These are phyloP conservation scores for Napeogenes inachia DNA, from an alignment of 2,888 invertebrate genomes.

Conservation along the genomic window DNA sequence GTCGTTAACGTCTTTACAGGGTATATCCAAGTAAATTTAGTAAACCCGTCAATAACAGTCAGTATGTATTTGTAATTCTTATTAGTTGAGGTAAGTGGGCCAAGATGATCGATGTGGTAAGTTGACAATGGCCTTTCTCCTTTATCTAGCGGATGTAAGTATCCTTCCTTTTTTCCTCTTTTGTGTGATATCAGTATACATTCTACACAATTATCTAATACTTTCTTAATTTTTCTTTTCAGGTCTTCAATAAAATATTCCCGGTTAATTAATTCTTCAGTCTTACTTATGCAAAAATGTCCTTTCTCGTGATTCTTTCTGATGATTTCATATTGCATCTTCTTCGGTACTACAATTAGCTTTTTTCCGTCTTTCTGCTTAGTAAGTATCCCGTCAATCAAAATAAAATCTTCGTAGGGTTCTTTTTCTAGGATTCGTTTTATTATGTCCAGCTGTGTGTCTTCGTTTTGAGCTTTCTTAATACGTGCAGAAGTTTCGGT, in stretches of 20 bases:
- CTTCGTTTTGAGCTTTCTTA: conserved; percentile 28
- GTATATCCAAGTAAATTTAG: conserved; percentile 44
- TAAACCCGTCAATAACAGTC: conserved; percentile 40
- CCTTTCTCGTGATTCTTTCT: conserved; percentile 31
- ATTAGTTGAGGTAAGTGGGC: conserved; percentile 39
- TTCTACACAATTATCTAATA: conserved; percentile 27
- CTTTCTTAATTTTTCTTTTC: conserved; percentile 16
- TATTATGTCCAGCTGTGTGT: conserved; percentile 20
- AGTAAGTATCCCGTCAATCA: conserved; percentile 25
- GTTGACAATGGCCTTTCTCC: conserved; percentile 39
- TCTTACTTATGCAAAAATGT: conserved; percentile 31
- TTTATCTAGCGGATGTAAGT: conserved; percentile 42
- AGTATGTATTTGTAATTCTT: conserved; percentile 43
- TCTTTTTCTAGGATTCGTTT: conserved; percentile 28
- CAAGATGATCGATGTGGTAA: conserved; percentile 44
- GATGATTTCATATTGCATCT: conserved; percentile 40
- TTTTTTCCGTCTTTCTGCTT: conserved; percentile 25
- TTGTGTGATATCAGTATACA: conserved; percentile 27
- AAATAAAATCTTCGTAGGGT: conserved; percentile 24
- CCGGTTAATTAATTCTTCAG: conserved; percentile 29
- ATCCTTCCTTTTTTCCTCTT: conserved; percentile 40
- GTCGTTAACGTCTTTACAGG: conserved; percentile 39
- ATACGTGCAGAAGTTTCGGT: conserved; percentile 14
- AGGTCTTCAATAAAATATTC: conserved; percentile 30
- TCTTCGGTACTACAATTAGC: conserved; percentile 31